Base-by-base conservation (phyloP, 2,113 vertebrate genomes). In the Zingel zingel region DNA sequence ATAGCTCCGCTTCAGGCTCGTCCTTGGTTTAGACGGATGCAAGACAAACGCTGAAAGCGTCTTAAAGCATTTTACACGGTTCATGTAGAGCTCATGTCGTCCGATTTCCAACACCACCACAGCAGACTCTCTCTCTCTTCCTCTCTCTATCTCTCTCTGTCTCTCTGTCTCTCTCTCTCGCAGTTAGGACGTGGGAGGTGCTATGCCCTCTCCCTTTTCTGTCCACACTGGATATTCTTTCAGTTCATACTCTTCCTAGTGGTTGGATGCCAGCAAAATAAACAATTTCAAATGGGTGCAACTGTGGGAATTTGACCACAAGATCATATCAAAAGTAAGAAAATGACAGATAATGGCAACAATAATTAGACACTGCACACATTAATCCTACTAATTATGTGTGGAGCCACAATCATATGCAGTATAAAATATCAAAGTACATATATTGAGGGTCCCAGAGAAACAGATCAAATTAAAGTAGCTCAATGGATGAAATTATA, bases 61-160 rank as follows among this genome's bases (percentile, higher is more conserved):
- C 87, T 92, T 92, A 92, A 83, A 91, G 84, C 93, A 94, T 94
- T 94, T 93, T 94, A 91, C 83, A 83, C 67, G 86, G 86, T 90
- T 94, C 92, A 94, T 93, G 94, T 91, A 92, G 89, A 89, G 88
- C 92, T 91, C 93, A 93, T 94, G 91, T 90, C 92, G 88, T 92
- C 90, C 94, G 87, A 77, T 88, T 90, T 90, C 85, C 84, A 88
- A 71, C 86, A 91, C 85, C 84, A 90, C 87, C 82, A 91, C 85
- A 79, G 82, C 84, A 77, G 73, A 71, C 88, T 81, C 81, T 69
- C 88, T 81, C 88, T 67, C 75, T 75, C 77, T 73, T 78, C 84
- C 75, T 54, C 72, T 73, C 69, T 62, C 78, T 82, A 71, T 50
- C 73, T 79, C 76, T 71, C 58, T 70, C 72, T 59, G 69, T 74